Evolutionary conservation across 2,113 vertebrate genomes (phyloP), one percentile per base, ranked within the genome.

Genomic region (Scortum barcoo): DNA sequence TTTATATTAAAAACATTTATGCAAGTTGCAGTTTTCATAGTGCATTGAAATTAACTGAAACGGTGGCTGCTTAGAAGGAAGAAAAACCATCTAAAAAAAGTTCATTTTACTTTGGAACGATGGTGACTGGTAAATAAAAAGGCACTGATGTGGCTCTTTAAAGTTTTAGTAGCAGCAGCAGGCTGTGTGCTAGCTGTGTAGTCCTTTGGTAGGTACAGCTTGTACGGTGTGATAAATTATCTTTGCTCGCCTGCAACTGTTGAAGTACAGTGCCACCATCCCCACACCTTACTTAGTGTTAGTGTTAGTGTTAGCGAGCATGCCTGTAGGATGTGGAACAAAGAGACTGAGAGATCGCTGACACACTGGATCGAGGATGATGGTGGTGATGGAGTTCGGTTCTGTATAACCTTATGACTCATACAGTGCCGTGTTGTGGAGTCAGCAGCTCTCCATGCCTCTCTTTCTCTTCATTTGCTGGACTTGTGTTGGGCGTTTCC

Each of bases 261-360:
- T 12, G 8, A 22, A 22, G 30, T 28, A 54, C 22, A 46, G 54
- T 26, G 19, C 40, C 74, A 26, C 33, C 24, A 11, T 9, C 58
- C 56, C 24, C n/a, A n/a, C 54, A 36, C 44, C 16, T 40, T 60
- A 24, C 58, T 73, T 74, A 68, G 66, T 5, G 65, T 73, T 74
- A 68, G 66, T 5, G 1, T 80, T 76, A 84, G 80, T 3, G 22
- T 72, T 75, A 86, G 80, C 53, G 0, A 57, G 62, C 4, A 77
- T 70, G 76, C 61, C n/a, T 33, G 2, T 20, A 33, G 51, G 62
- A 70, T 65, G 57, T 38, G 19, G 44, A 56, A 38, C n/a, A 19
- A 60, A 36, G 42, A 72, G 33, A 72, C 46, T 0, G 58, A 44
- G 26, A 2, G 17, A 61, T 48, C 38, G 26, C 54, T 77, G 54